Evolutionary conservation across 2,888 invertebrate species (phyloP).

Genomic region (Cordilura impudica): DNA sequence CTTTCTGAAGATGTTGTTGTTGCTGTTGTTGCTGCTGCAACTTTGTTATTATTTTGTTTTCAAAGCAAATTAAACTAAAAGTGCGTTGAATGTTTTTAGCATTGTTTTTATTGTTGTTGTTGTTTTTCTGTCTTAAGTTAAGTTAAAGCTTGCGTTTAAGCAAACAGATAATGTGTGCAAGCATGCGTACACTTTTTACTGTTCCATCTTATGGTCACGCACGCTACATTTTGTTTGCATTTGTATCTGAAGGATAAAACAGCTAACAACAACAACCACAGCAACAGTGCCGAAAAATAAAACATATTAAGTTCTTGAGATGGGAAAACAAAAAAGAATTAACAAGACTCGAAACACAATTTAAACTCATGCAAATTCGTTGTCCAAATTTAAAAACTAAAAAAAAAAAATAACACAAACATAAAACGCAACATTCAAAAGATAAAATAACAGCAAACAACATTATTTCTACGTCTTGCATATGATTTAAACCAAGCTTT

Average conservation of each 20-base stretch:
- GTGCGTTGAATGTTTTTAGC: slow-evolving; percentile 45
- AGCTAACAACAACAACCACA: no score
- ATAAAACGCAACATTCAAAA: slow-evolving; percentile 58
- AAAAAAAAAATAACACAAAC: slow-evolving; percentile 27
- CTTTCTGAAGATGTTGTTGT: slow-evolving; percentile 8
- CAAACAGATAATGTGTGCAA: slow-evolving; percentile 64
- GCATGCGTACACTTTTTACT: slow-evolving; percentile 63
- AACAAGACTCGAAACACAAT: slow-evolving; percentile 75
- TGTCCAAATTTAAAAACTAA: slow-evolving; percentile 67
- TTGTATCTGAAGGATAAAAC: slow-evolving; percentile 51
- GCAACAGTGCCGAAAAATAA: slow-evolving; percentile 13
- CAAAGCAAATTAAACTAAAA: slow-evolving; percentile 21
- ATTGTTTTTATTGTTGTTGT: slow-evolving; percentile 31
- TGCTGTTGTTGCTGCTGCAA: slow-evolving; percentile 15
- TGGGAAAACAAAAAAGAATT: slow-evolving; percentile 64
- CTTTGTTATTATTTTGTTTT: slow-evolving; percentile 12
- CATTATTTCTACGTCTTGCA: slow-evolving; percentile 28
- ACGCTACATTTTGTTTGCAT: slow-evolving; percentile 40
- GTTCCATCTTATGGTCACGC: slow-evolving; percentile 62
- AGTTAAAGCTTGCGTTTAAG: slow-evolving; percentile 54
- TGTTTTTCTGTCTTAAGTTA: slow-evolving; percentile 33
- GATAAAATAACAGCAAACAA: slow-evolving; percentile 46
- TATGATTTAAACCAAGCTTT: slow-evolving; percentile 29
- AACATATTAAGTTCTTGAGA: slow-evolving; percentile 39
- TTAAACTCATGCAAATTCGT: slow-evolving; percentile 75